Evolutionary conservation across 2,113 vertebrate species (phyloP).

Genomic region (human (Homo sapiens)): GRCh38 chr6:752001-752500

Average conservation of each 20-base stretch:
- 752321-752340: too few species aligned
- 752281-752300: not conserved
- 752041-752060: not conserved
- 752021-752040: not conserved
- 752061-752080: not conserved
- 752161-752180: not conserved
- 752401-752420: not conserved
- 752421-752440: not conserved
- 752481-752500: not conserved
- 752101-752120: not conserved
- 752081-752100: not conserved
- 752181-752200: not conserved
- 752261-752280: not conserved
- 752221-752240: not conserved
- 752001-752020: too few species aligned
- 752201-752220: not conserved
- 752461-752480: not conserved
- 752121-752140: not conserved
- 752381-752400: not conserved
- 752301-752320: not conserved
- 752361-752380: not conserved
- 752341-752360: not conserved
- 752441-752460: not conserved
- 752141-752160: not conserved
- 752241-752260: not conserved